These are phyloP conservation scores for Amphilophus citrinellus DNA, from an alignment of 2,113 vertebrate genomes.

Conservation along the genomic window DNA sequence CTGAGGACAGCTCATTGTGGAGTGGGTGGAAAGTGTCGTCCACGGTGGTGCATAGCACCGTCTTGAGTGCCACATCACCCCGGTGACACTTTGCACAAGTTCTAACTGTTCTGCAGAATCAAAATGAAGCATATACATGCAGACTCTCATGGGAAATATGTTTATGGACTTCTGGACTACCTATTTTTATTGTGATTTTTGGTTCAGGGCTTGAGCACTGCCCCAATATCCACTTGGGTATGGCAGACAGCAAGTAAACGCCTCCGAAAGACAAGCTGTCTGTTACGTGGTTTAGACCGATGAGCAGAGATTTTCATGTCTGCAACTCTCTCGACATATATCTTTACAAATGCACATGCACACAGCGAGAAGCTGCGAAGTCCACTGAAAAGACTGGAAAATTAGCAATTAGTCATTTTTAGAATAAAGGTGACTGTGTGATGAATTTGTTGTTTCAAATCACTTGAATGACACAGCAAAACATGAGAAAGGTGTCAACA, in stretches of 20 bases:
- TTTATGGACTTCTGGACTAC: not conserved
- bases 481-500: not conserved
- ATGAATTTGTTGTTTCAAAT: not conserved
- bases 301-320: constrained; percentile 28
- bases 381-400: not conserved
- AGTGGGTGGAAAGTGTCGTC: constrained; percentile 27
- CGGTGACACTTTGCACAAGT: constrained; percentile 11
- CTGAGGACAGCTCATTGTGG: constrained; percentile 15
- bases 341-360: not conserved
- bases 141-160: not conserved
- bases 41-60: not conserved
- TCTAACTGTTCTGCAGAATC: not conserved
- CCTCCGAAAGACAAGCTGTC: constrained; percentile 6
- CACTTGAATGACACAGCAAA: not conserved
- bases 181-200: not conserved
- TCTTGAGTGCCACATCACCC: constrained; percentile 19
- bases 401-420: not conserved
- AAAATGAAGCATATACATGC: constrained; percentile 5
- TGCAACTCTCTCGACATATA: constrained; percentile 12
- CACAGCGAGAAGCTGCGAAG: not conserved
- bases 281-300: constrained; percentile 16
- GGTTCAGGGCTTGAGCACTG: not conserved
- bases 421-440: not conserved
- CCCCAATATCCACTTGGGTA: constrained; percentile 21
- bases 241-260: constrained; percentile 4